These are phyloP conservation scores for Poecilia latipinna DNA, from an alignment of 2,113 vertebrate genomes.

Conservation along the genomic window DNA sequence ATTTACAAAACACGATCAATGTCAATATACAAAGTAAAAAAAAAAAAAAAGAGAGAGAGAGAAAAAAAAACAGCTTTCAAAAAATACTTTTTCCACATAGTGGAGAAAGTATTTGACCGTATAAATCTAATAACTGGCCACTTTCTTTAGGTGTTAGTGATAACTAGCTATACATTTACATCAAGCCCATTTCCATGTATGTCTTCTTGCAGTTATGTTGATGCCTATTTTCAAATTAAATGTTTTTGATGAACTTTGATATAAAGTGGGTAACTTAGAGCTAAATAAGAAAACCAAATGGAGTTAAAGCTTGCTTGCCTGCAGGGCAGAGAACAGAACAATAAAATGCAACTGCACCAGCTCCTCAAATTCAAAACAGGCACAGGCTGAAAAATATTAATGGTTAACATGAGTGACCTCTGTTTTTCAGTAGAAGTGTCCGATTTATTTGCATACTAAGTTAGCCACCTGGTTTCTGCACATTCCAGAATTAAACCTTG, in stretches of 20 bases:
- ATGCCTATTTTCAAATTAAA: background rate
- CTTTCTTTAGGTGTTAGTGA: background rate
- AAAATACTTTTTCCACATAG: background rate
- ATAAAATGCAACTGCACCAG: conserved; percentile 1
- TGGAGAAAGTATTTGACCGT: background rate
- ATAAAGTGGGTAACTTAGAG: too few species aligned
- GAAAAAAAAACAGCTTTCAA: background rate
- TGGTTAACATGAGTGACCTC: conserved; percentile 31
- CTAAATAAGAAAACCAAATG: background rate
- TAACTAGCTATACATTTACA: background rate
- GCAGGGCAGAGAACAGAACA: conserved; percentile 1
- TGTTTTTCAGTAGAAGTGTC: conserved; percentile 13
- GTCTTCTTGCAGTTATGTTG: too few species aligned
- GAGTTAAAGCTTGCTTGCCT: background rate
- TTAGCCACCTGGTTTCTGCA: conserved; percentile 40
- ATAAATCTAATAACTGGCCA: background rate
- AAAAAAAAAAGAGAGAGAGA: too few species aligned
- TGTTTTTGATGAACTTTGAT: too few species aligned
- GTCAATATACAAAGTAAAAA: background rate
- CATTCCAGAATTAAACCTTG: conserved; percentile 17
- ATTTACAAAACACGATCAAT: too few species aligned
- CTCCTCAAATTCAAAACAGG: conserved; percentile 35
- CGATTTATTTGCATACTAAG: background rate
- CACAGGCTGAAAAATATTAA: conserved; percentile 32
- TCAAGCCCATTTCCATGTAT: background rate